phyloP scores from a whole-genome alignment of 2,888 invertebrate species.

The Eristalis intricaria region DNA sequence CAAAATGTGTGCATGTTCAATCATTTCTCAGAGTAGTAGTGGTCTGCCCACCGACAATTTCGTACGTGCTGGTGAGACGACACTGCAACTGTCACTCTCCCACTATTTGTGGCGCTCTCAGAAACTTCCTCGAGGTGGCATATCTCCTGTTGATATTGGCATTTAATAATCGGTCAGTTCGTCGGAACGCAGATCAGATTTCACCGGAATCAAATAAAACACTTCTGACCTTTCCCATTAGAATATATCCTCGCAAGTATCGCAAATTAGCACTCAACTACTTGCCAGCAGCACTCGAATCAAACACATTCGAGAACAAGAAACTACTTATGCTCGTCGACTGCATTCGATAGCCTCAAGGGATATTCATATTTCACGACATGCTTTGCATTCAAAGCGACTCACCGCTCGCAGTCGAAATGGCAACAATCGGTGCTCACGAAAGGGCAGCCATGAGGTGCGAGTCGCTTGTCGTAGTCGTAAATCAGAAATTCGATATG shows the following conservation, averaged over 20 bases:
- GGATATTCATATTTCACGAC: constrained; percentile 15
- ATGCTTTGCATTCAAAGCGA: background rate
- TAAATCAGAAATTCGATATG: constrained; percentile 6
- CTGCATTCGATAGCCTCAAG: constrained; percentile 6
- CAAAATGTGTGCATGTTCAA: no score
- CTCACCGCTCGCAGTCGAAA: constrained; percentile 6
- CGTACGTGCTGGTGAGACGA: no score
- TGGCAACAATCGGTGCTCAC: constrained; percentile 23
- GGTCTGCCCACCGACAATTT: no score
- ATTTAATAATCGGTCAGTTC: no score
- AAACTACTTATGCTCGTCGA: background rate
- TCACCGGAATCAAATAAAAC: background rate
- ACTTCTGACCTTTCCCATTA: background rate
- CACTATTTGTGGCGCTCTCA: no score
- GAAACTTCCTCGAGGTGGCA: no score
- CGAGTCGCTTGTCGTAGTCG: background rate
- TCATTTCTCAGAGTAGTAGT: no score
- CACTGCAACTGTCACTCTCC: no score
- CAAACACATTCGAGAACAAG: background rate
- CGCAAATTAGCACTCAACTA: background rate
- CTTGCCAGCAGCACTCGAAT: background rate
- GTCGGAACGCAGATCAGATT: background rate
- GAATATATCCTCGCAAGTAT: background rate
- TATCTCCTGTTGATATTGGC: no score
- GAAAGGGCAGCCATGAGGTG: constrained; percentile 28